phyloP scores from a whole-genome alignment of 2,113 vertebrate species.

The Plestiodon gilberti region DNA sequence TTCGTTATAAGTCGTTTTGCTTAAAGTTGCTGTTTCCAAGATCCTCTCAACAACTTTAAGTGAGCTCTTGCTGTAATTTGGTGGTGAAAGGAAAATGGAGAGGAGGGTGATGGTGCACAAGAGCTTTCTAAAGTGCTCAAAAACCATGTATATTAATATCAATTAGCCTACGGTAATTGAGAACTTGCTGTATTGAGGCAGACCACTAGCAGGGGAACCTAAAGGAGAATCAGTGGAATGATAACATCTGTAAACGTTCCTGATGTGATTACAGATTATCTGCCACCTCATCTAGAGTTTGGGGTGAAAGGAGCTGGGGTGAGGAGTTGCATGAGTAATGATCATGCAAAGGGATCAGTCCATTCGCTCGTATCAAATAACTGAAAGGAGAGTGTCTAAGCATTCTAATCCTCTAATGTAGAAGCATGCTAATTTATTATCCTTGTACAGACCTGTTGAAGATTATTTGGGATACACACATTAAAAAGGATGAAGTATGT shows the following conservation, averaged over 20 bases:
- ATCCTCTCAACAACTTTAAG: no score
- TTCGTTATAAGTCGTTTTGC: no score
- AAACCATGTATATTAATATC: no score
- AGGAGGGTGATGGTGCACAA: no score
- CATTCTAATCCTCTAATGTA: conserved; percentile 15
- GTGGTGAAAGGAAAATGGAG: no score
- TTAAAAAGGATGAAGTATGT: conserved; percentile 13
- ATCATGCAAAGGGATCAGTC: not conserved
- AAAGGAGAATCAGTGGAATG: not conserved
- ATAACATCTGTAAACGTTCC: not conserved
- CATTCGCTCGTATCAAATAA: not conserved
- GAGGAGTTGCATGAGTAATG: not conserved
- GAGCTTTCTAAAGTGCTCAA: no score
- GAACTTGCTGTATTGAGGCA: not conserved
- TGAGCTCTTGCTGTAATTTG: no score
- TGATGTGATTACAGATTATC: not conserved
- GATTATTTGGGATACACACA: conserved; percentile 13
- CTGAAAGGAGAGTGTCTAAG: not conserved
- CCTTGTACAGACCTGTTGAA: conserved; percentile 54
- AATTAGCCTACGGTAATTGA: no score
- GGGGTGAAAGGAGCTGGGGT: not conserved
- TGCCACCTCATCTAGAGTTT: not conserved
- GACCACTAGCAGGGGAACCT: not conserved
- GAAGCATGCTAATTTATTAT: conserved; percentile 34
- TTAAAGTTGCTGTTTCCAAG: no score